Base-by-base conservation (phyloP, 2,888 invertebrate species). In the Sinhomidia bicolor region DNA sequence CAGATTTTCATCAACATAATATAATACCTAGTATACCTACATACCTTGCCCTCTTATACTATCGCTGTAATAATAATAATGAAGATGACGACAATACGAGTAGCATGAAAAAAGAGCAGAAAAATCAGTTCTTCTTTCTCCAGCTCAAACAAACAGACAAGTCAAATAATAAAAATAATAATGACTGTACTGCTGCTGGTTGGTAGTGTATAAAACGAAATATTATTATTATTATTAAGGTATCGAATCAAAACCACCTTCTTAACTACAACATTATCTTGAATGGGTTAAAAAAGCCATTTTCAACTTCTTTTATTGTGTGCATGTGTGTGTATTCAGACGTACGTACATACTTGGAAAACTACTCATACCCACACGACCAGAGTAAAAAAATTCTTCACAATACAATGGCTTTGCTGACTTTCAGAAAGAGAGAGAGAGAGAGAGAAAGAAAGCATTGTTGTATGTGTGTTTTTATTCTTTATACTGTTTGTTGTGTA, bases 251-350 rank as follows among this genome's bases (percentile, higher is more conserved):
- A 65, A 85, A 78, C 85, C 78, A 65, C 78, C 51, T 78, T 51
- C 65, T 78, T 85, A 78, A 62, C 85, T 76, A 47, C 60, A 76
- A 68, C 76, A 85, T 85, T 78, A 85, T n/a, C 47, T 78, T 62
- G 78, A 65, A 85, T 85, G 78, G 78, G 17, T 85, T 51, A 44
- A 84, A 82, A 84, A 85, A 85, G 85, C 47, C 78, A 85, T 78
- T 85, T 20, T 65, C 44, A 76, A 85, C 78, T 85, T 78, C 65
- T 32, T 83, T 62, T 26, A 2, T 29, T 60, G 23, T 60, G 57
- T 23, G 17, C 20, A 20, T 51, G 23, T 17, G 20, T n/a, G 5
- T 62, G 62, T 14, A 29, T 29, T 62, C 29, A 29, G 14, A 7
- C 26, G 29, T 12, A 29, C 1, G 20, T 57, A 23, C 17, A 20